Conservation (phyloP, 2,113 vertebrate genomes). For the Spea multiplicata region DNA sequence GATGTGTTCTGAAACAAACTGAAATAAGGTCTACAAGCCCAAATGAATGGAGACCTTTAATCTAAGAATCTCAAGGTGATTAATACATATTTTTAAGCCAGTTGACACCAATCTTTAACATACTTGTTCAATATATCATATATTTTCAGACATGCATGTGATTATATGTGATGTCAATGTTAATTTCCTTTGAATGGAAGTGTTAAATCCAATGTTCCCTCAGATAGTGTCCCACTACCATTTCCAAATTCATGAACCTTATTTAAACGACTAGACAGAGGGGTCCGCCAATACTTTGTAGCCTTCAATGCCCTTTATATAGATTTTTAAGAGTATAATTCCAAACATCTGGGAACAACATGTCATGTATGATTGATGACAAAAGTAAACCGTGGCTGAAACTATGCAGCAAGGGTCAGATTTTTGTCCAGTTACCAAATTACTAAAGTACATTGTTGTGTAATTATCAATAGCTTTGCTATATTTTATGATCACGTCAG, state of each 20-base stretch:
- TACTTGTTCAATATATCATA: too few relatives aligned
- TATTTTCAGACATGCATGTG: too few relatives aligned
- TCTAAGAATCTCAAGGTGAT: too few relatives aligned
- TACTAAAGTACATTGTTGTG: neutral
- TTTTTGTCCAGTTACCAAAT: slow-evolving; percentile 11
- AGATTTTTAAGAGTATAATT: slow-evolving; percentile 1
- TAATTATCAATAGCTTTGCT: slow-evolving; percentile 12
- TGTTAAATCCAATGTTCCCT: neutral
- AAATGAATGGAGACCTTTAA: too few relatives aligned
- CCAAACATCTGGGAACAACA: slow-evolving; percentile 23
- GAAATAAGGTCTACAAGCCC: too few relatives aligned
- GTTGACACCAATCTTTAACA: too few relatives aligned
- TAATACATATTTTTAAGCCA: too few relatives aligned
- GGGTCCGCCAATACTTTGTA: slow-evolving; percentile 17
- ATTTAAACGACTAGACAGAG: neutral
- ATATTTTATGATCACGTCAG: neutral
- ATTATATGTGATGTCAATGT: too few relatives aligned
- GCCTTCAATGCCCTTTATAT: neutral
- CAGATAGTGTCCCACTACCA: neutral
- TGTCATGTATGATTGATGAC: slow-evolving; percentile 24
- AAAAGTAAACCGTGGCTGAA: neutral
- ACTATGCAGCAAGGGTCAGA: neutral
- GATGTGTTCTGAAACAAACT: too few relatives aligned
- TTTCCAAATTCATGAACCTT: neutral
- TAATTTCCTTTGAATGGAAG: neutral